A percentile compares a stretch with the other conserved stretches of the same genome.
Conservation (phyloP, 2,113 vertebrate genomes). For the Amia ocellicauda region DNA sequence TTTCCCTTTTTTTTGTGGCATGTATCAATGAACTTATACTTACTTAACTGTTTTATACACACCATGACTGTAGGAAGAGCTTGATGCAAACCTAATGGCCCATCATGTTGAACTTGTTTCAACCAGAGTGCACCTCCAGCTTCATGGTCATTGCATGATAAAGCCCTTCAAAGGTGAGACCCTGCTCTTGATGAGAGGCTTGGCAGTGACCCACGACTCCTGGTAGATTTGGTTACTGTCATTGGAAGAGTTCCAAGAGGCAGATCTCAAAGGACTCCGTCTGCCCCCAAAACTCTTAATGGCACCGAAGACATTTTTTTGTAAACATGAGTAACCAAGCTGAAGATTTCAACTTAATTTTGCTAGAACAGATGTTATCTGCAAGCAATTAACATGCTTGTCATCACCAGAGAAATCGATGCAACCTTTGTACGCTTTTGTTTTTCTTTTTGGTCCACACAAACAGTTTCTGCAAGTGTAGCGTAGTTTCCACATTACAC, state of each 20-base stretch:
- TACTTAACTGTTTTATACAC: too few relatives aligned
- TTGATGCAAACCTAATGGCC: constrained; percentile 49
- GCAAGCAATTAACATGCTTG: constrained; percentile 77
- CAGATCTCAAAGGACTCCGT: constrained; percentile 55
- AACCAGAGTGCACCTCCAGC: constrained; percentile 63
- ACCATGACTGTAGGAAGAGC: too few relatives aligned
- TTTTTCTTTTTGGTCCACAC: constrained; percentile 38
- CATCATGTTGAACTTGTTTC: constrained; percentile 70
- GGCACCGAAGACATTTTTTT: constrained; percentile 51
- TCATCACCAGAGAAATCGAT: constrained; percentile 67
- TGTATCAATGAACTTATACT: too few relatives aligned
- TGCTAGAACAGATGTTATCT: constrained; percentile 77
- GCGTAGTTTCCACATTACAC: constrained; percentile 55
- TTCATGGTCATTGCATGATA: constrained; percentile 82
- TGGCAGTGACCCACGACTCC: constrained; percentile 77
- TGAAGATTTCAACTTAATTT: constrained; percentile 64
- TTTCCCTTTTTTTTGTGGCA: too few relatives aligned
- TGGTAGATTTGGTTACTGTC: constrained; percentile 82
- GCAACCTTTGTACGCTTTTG: constrained; percentile 38
- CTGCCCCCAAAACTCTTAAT: constrained; percentile 48
- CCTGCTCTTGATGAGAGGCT: constrained; percentile 78
- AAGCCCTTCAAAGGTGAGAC: constrained; percentile 73
- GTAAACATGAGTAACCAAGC: constrained; percentile 57
- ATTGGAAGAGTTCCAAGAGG: constrained; percentile 64
- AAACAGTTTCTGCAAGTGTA: constrained; percentile 58